Base-by-base conservation (phyloP, 2,797 vertebrate species). In the Thunnus albacares region DNA sequence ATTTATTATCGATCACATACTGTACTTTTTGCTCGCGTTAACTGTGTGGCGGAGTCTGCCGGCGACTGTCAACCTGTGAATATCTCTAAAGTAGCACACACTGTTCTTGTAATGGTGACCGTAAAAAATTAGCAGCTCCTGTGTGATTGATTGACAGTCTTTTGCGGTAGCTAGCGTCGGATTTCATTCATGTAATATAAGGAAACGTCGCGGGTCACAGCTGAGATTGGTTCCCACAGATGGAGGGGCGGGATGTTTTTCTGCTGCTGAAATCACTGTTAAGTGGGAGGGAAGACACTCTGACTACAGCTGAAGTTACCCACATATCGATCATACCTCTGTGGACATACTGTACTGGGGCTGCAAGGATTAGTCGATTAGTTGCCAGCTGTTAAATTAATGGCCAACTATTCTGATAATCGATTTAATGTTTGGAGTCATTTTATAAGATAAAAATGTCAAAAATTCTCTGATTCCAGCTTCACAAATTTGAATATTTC, bases 181-280 rank as follows among this genome's bases (percentile, higher is more conserved):
- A 52, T 92, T 94, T 95, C 94, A 95, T 93, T 93, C 88, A 92
- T 96, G 87, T 93, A 90, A 89, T 93, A 89, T 90, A 91, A 93
- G 95, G 95, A 93, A 95, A 95, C 94, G 93, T 83, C 84, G 92
- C 60, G 64, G 81, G 82, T 89, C 88, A 63, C 89, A 80, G 86
- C 92, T 84, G 91, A 91, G 94, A 96, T 96, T 97, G 97, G 97
- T 86, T 94, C 83, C 33, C 84, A 38, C 57, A 61, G 85, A 90
- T 89, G 87, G 91, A 84, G 90, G 96, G 96, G 97, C 95, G 96
- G 95, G 94, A 94, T 93, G 94, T 82, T 81, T 11, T 71, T 89
- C 68, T 79, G 70, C 80, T 64, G 78, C 76, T 76, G 57, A 88
- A 94, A 93, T 83, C 84, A 90, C 92, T 84, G 90, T 79, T 85